Base-by-base conservation (phyloP, 2,113 vertebrate genomes). In the Coptodon rendalli region DNA sequence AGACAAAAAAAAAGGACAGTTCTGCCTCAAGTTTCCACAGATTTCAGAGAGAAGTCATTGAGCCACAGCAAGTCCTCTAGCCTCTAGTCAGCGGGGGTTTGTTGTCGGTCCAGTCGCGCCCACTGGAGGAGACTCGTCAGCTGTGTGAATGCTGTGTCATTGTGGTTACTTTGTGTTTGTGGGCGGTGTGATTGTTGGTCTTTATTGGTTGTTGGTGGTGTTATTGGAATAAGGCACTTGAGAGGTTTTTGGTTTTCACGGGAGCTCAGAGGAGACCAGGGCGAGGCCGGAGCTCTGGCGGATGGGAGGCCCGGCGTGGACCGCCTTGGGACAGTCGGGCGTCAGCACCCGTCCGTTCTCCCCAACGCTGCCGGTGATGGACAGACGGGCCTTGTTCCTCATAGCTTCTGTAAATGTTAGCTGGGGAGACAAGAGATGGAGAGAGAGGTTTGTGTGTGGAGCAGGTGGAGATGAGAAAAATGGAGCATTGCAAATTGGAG, bases 331-430 rank as follows among this genome's bases (percentile, higher is more conserved):
- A 96, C 98, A 99, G 97, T 99, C 99, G 3, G 99, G 98, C 82
- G 98, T 98, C 96, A 99, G 92, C 59, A 99, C 98, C 0, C 99
- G 98, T 84, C 99, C 99, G 1, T 99, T 99, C 88, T 99, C 99
- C 89, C 99, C 99, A 45, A 99, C 97, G 6, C 99, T 99, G 94
- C 99, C 99, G 2, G 99, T 99, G 97, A 99, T 99, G 94, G 98
- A 99, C 96, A 99, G 95, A 91, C 99, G 98, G 89, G 99, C 99
- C 97, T 99, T 99, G 97, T 99, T 99, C 97, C 99, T 97, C 98
- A 99, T 99, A 97, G 99, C 99, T 97, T 99, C 99, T 90, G 98
- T 99, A 96, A 99, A 99, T 88, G 98, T 99, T 92, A 99, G 97
- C 99, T 99, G 94, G 82, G 93, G 93, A 92, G 59, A 68, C 9